Percentiles rank a stretch among this genome's conserved stretches.
These are phyloP conservation scores for Calonectris borealis DNA, from an alignment of 2,113 vertebrate species.

Conservation along the genomic window DNA sequence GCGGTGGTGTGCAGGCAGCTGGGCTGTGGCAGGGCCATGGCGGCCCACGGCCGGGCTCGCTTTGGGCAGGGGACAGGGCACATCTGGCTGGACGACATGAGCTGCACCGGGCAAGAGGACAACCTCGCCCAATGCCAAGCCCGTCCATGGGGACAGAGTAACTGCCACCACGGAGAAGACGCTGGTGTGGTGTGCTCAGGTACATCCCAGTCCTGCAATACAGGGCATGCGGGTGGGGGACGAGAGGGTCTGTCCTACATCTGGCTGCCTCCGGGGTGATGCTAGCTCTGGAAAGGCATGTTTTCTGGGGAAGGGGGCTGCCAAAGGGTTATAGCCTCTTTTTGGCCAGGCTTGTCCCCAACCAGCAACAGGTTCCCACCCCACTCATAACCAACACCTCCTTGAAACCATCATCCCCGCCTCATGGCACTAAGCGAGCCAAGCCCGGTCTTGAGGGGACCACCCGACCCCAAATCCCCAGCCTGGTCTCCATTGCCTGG, in stretches of 20 bases:
- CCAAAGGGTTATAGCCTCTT: not conserved
- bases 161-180: not conserved
- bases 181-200: not conserved
- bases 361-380: not conserved
- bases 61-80: fast-evolving
- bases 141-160: not conserved
- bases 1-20: slow-evolving; percentile 17
- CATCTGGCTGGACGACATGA: not conserved
- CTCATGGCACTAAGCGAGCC: fast-evolving
- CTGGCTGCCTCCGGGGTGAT: not conserved
- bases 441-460: not conserved
- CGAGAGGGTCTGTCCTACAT: not conserved
- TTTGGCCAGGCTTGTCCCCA: not conserved
- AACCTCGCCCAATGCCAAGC: not conserved
- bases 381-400: not conserved
- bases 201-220: not conserved
- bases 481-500: not conserved
- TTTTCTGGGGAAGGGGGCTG: not conserved
- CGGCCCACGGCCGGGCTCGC: not conserved
- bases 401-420: not conserved
- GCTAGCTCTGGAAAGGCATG: not conserved
- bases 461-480: not conserved
- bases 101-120: not conserved
- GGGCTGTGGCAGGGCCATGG: not conserved
- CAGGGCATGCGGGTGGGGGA: too few species aligned